phyloP scores from a whole-genome alignment of 2,888 invertebrate genomes.

The Bruchidius siliquastri region DNA sequence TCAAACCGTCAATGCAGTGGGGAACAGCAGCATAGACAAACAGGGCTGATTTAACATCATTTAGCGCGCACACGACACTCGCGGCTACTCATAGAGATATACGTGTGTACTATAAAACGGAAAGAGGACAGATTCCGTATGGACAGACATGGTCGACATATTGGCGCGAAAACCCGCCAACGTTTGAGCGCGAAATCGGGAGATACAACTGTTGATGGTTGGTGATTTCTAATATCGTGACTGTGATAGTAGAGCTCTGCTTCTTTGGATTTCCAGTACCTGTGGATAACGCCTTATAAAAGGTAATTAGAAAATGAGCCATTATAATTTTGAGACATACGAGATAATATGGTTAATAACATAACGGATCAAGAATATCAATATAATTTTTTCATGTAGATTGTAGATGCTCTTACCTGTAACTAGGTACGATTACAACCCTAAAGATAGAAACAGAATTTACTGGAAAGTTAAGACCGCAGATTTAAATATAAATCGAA shows the following conservation, averaged over 20 bases:
- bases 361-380: too few relatives aligned
- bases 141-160: neutral
- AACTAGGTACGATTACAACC: neutral
- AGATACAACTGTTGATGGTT: neutral
- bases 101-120: neutral
- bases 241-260: neutral
- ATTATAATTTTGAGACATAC: too few relatives aligned
- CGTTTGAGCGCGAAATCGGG: neutral
- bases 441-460: neutral
- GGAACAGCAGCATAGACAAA: neutral
- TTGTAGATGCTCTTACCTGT: too few relatives aligned
- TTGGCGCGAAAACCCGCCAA: neutral
- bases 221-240: neutral
- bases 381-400: too few relatives aligned
- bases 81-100: neutral
- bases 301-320: neutral
- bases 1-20: neutral
- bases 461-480: neutral
- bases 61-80: neutral
- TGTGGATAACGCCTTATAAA: neutral
- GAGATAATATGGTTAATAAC: too few relatives aligned
- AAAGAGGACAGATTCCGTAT: neutral
- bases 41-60: neutral
- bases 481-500: too few relatives aligned
- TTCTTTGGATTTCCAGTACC: neutral